Conservation (phyloP, 1,140 invertebrate species). For the Aethina tumida region DNA sequence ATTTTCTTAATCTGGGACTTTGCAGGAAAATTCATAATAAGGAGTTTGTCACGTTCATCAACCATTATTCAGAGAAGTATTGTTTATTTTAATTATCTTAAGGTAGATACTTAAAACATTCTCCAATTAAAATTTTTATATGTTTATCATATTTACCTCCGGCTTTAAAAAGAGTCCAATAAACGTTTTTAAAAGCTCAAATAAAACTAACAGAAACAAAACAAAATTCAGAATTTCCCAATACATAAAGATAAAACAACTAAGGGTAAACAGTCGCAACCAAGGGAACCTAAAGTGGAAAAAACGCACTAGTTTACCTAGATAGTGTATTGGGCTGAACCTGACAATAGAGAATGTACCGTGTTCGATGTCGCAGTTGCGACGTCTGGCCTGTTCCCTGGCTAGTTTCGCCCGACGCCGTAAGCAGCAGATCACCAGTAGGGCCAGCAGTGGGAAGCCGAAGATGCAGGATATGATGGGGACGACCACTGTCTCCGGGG, state of each 20-base stretch:
- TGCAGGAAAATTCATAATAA: too few species aligned
- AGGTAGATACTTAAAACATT: too few species aligned
- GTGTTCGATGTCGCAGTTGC: slow-evolving; percentile 67
- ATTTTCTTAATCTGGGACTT: too few species aligned
- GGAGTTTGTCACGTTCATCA: too few species aligned
- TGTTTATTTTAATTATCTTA: too few species aligned
- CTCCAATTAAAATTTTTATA: too few species aligned
- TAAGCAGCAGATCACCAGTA: slow-evolving; percentile 79
- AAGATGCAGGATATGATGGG: slow-evolving; percentile 83
- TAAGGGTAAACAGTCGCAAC: slow-evolving; percentile 15
- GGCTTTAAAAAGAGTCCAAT: too few species aligned
- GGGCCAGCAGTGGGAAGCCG: slow-evolving; percentile 72
- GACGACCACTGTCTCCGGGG: slow-evolving; percentile 77
- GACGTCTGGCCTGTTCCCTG: slow-evolving; percentile 61
- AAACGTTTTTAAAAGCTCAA: slow-evolving; percentile 6
- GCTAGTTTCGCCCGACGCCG: slow-evolving; percentile 71
- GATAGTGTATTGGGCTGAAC: slow-evolving; percentile 60
- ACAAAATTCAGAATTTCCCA: slow-evolving; percentile 2
- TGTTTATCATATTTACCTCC: too few species aligned
- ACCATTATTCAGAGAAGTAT: too few species aligned
- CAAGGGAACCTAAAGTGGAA: slow-evolving; percentile 14
- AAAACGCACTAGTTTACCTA: slow-evolving; percentile 49
- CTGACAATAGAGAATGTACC: slow-evolving; percentile 69
- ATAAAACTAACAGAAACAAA: slow-evolving; percentile 7
- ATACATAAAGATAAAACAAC: slow-evolving; percentile 5